A percentile compares a stretch with the other conserved stretches of the same genome.
Conservation (phyloP, 2,113 vertebrate species). For the Saimiri boliviensis region DNA sequence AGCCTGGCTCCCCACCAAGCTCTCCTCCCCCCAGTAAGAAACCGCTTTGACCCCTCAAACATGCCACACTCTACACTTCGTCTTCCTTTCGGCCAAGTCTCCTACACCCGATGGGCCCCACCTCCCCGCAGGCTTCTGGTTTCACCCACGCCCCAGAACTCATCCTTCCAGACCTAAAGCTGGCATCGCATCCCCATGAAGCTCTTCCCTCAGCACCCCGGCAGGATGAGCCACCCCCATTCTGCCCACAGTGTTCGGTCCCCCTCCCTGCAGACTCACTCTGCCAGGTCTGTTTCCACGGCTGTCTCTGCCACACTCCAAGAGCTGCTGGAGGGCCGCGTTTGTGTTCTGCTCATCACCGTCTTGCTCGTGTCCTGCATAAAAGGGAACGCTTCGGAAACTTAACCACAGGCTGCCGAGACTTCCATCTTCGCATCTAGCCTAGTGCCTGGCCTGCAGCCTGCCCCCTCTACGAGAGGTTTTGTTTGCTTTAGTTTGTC, state of each 20-base stretch:
- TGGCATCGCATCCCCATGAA: rapidly evolving
- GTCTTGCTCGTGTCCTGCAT: rapidly evolving
- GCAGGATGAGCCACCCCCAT: too few species aligned
- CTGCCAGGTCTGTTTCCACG: background rate
- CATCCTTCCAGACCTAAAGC: background rate
- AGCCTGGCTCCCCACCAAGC: background rate
- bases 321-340: background rate
- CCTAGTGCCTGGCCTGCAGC: background rate
- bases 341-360: background rate
- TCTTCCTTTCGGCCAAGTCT: rapidly evolving
- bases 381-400: background rate
- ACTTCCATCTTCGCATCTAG: too few species aligned
- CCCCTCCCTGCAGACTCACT: background rate
- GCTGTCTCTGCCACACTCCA: background rate
- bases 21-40: background rate
- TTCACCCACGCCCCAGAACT: background rate
- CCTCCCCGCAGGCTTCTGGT: background rate
- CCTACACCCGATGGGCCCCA: background rate
- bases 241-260: background rate
- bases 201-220: background rate
- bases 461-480: rapidly evolving
- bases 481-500: background rate
- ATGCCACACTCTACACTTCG: rapidly evolving
- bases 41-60: background rate
- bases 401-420: too few species aligned